phyloP scores from a whole-genome alignment of 2,888 invertebrate species.

The Mesorhabditis spiculigera region DNA sequence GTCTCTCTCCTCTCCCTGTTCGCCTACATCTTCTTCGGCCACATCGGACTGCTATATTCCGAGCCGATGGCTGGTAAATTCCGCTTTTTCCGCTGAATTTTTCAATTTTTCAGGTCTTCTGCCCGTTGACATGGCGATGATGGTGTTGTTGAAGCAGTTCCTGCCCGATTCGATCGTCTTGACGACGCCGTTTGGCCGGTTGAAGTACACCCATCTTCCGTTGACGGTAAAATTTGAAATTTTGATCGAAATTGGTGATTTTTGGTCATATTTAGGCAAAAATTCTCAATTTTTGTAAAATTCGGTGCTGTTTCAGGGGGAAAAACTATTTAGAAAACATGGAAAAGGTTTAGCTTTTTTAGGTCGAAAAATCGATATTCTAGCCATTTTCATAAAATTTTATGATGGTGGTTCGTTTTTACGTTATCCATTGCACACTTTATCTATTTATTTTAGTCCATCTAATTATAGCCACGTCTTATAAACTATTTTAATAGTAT shows the following conservation, averaged over 20 bases:
- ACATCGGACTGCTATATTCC: constrained; percentile 25
- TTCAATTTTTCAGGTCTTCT: background rate
- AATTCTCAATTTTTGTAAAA: too few relatives aligned
- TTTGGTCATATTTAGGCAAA: too few relatives aligned
- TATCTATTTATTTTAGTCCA: too few relatives aligned
- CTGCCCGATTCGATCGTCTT: constrained; percentile 52
- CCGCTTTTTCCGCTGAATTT: background rate
- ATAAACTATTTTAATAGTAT: too few relatives aligned
- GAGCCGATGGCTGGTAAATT: constrained; percentile 28
- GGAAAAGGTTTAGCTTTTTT: constrained; percentile 7
- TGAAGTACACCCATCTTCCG: constrained; percentile 55
- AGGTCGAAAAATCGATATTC: too few relatives aligned
- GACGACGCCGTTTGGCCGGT: constrained; percentile 48
- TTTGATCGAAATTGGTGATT: too few relatives aligned
- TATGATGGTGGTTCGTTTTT: too few relatives aligned
- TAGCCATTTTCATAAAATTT: too few relatives aligned
- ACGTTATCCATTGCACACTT: too few relatives aligned
- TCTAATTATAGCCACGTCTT: too few relatives aligned
- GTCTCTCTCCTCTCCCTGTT: constrained; percentile 24
- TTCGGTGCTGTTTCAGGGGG: too few relatives aligned
- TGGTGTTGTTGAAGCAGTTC: constrained; percentile 31
- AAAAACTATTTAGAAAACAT: too few relatives aligned
- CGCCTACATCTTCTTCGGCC: constrained; percentile 22
- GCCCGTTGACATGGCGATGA: background rate
- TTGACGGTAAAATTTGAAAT: constrained; percentile 30